These are phyloP conservation scores for Mastacembelus armatus DNA, from an alignment of 2,797 vertebrate genomes.

Conservation along the genomic window DNA sequence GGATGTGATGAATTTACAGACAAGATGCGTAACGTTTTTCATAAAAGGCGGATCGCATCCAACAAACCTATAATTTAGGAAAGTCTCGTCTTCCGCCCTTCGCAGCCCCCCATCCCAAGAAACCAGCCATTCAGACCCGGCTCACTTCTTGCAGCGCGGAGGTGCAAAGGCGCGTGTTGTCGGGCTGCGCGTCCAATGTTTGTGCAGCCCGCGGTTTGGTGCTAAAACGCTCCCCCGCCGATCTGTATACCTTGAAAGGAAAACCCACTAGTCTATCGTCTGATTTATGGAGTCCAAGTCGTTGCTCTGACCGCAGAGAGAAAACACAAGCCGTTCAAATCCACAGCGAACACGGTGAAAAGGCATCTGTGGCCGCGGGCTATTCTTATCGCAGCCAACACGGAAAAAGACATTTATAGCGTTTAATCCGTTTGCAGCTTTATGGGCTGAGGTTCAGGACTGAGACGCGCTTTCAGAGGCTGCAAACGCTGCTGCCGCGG, in stretches of 20 bases:
- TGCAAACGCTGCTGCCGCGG: too few relatives aligned
- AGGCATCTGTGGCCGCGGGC: constrained; percentile 82
- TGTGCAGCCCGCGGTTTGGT: constrained; percentile 82
- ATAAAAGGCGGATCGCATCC: too few relatives aligned
- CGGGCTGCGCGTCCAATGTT: constrained; percentile 74
- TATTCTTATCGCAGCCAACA: constrained; percentile 82
- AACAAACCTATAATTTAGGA: too few relatives aligned
- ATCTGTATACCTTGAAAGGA: constrained; percentile 80
- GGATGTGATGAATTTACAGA: too few relatives aligned
- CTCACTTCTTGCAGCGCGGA: too few relatives aligned
- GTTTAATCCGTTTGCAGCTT: constrained; percentile 65
- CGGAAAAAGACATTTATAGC: constrained; percentile 66
- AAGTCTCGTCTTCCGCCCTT: too few relatives aligned
- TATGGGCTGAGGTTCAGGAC: constrained; percentile 57
- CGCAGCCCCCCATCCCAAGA: too few relatives aligned
- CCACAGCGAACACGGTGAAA: constrained; percentile 78
- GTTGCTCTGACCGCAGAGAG: constrained; percentile 77
- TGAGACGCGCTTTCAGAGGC: constrained; percentile 54
- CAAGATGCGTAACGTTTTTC: too few relatives aligned
- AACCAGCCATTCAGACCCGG: too few relatives aligned
- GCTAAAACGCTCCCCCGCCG: constrained; percentile 72
- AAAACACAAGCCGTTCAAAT: constrained; percentile 77
- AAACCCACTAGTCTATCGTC: constrained; percentile 81
- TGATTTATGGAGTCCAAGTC: constrained; percentile 86
- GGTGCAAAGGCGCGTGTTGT: constrained; percentile 74